Evolutionary conservation across 2,888 invertebrate species (phyloP).

Genomic region (Clostera curtula): DNA sequence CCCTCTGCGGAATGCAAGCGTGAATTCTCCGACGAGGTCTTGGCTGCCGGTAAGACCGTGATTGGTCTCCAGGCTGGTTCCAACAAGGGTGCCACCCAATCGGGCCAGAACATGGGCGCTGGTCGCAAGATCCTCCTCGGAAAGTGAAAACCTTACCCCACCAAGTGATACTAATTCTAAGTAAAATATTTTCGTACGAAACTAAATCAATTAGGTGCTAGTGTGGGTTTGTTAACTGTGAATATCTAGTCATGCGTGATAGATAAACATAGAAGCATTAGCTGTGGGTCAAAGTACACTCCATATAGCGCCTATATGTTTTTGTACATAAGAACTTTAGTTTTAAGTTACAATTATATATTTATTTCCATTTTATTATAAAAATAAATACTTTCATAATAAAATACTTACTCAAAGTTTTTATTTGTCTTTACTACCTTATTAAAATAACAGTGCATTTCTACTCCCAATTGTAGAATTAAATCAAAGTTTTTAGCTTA

Average conservation of each 20-base stretch:
- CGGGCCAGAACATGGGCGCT: slow-evolving; percentile 92
- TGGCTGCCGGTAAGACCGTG: slow-evolving; percentile 90
- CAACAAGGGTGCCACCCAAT: slow-evolving; percentile 96
- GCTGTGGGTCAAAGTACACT: too few species aligned
- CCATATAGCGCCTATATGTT: slow-evolving; percentile 57
- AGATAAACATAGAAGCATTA: slow-evolving; percentile 33
- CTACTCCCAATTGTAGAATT: too few species aligned
- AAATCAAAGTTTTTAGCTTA: too few species aligned
- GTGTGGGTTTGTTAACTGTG: slow-evolving; percentile 48
- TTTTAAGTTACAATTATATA: slow-evolving; percentile 53
- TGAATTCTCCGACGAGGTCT: slow-evolving; percentile 93
- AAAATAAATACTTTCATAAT: slow-evolving; percentile 60
- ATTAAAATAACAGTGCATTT: background rate
- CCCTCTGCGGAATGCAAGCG: slow-evolving; percentile 95
- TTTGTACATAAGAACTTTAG: slow-evolving; percentile 63
- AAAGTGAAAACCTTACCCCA: slow-evolving; percentile 77
- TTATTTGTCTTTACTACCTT: slow-evolving; percentile 9
- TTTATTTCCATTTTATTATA: slow-evolving; percentile 67
- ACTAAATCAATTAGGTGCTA: slow-evolving; percentile 55
- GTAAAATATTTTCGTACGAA: slow-evolving; percentile 66
- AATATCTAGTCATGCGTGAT: slow-evolving; percentile 49
- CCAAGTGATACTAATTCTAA: slow-evolving; percentile 67
- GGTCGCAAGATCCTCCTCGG: slow-evolving; percentile 92
- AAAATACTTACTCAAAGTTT: slow-evolving; percentile 38
- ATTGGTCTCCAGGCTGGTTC: slow-evolving; percentile 96